These are phyloP conservation scores for Adela reaumurella DNA, from an alignment of 2,888 invertebrate genomes.

Conservation along the genomic window DNA sequence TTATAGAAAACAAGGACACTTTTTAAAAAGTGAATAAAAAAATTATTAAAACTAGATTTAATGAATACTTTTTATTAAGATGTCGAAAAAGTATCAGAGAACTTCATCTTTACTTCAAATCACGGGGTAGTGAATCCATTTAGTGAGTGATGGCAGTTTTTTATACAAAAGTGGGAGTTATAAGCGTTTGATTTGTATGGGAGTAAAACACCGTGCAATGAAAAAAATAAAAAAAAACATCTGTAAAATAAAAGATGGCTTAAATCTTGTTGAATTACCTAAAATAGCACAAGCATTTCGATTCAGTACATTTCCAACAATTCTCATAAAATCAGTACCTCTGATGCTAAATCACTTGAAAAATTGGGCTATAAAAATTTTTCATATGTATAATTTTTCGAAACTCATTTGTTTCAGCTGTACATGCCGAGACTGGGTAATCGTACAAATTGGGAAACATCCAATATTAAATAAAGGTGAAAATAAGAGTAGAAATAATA, in stretches of 20 bases:
- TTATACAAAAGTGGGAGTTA: neutral
- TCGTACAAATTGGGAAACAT: too few relatives aligned
- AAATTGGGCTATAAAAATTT: neutral
- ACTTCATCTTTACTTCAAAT: neutral
- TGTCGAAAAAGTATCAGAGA: neutral
- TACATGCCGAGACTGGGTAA: too few relatives aligned
- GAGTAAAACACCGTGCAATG: neutral
- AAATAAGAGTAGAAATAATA: too few relatives aligned
- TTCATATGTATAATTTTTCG: neutral
- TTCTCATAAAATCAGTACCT: neutral
- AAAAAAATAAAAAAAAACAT: neutral
- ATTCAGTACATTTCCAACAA: neutral
- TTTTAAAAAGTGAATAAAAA: neutral
- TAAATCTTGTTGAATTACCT: neutral
- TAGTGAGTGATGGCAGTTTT: neutral
- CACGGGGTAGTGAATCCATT: neutral
- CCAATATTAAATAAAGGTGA: too few relatives aligned
- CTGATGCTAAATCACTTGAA: neutral
- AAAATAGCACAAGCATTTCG: neutral
- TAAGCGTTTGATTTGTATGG: neutral
- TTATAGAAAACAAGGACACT: neutral
- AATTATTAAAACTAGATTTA: neutral
- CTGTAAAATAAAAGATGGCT: neutral
- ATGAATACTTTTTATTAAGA: neutral
- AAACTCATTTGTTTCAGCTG: too few relatives aligned